Conservation (phyloP, 1,140 invertebrate species). For the Hycleus phaleratus region DNA sequence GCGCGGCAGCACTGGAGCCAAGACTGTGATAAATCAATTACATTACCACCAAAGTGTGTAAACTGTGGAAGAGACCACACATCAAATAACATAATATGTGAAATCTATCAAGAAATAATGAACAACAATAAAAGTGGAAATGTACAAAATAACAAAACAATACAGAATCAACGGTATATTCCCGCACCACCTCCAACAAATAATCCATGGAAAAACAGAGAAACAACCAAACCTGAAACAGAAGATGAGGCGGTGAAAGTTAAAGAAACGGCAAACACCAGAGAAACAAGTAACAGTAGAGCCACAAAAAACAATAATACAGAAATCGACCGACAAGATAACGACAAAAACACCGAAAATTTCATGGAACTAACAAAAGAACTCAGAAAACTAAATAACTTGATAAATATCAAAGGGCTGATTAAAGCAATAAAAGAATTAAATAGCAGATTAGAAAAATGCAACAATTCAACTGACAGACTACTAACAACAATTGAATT, state of each 20-base stretch:
- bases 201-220: background rate
- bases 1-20: conserved; percentile 30
- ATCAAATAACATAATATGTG: background rate
- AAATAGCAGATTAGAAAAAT: no score
- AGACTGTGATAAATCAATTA: conserved; percentile 24
- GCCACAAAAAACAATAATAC: background rate
- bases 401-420: no score
- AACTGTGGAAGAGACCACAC: conserved; percentile 1
- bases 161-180: background rate
- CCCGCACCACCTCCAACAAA: background rate
- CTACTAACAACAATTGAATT: no score
- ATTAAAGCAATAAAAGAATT: no score
- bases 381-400: no score
- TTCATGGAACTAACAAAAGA: no score
- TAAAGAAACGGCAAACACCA: background rate
- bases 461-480: no score
- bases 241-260: background rate
- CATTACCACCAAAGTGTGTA: background rate
- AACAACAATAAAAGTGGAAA: background rate
- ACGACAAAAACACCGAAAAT: no score
- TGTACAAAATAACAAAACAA: background rate
- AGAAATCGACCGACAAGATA: no score
- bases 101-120: background rate
- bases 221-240: background rate
- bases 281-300: no score